These are phyloP conservation scores for Grapholita molesta DNA, from an alignment of 1,140 invertebrate genomes.

Conservation along the genomic window DNA sequence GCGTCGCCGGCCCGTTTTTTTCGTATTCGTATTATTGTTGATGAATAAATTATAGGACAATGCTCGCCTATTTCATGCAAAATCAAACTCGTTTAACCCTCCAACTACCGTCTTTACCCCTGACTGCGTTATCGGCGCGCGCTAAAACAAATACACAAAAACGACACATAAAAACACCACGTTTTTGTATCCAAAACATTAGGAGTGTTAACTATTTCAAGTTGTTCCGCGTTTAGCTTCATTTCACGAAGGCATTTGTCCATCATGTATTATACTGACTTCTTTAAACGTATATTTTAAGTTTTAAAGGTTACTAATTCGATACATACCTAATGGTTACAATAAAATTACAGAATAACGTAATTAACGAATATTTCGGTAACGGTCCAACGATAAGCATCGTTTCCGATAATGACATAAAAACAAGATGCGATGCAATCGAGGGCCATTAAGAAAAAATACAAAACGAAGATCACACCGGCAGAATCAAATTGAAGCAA, in stretches of 20 bases:
- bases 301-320: neutral
- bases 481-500: constrained; percentile 50
- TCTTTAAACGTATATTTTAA: neutral
- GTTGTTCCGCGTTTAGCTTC: constrained; percentile 42
- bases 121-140: constrained; percentile 42
- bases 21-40: neutral
- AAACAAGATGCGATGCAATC: constrained; percentile 14
- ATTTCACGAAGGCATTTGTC: constrained; percentile 10
- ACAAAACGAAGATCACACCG: constrained; percentile 32
- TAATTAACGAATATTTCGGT: constrained; percentile 6
- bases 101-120: neutral
- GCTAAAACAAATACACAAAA: constrained; percentile 69
- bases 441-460: constrained; percentile 28
- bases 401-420: constrained; percentile 16
- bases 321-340: neutral
- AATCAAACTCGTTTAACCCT: too few species aligned
- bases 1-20: too few species aligned
- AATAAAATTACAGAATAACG: neutral
- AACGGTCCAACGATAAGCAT: constrained; percentile 4
- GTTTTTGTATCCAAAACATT: constrained; percentile 49
- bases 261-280: neutral
- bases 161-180: constrained; percentile 58
- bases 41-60: neutral
- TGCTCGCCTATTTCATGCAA: too few species aligned
- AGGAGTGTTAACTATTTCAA: constrained; percentile 51